A percentile compares a stretch with the other conserved stretches of the same genome.
Conservation (phyloP, 2,888 invertebrate genomes). For the Noctuana brunneofusca region DNA sequence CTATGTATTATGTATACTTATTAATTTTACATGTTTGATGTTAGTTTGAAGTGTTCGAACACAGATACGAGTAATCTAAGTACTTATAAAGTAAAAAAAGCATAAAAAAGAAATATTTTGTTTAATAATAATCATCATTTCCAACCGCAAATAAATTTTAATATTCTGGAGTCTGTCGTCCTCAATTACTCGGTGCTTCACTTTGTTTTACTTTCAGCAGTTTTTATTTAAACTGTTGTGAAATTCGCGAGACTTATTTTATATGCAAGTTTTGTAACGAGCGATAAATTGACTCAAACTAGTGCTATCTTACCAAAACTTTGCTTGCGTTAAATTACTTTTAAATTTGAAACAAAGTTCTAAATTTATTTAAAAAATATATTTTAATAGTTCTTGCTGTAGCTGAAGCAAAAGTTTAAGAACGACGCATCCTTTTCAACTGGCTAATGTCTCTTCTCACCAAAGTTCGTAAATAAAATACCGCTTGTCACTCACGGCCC, state of each 20-base stretch:
- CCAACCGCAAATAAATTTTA: neutral
- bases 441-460: no score
- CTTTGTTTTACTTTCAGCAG: neutral
- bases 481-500: no score
- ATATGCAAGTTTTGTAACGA: neutral
- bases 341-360: neutral
- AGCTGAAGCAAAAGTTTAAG: neutral
- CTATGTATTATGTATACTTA: no score
- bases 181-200: neutral
- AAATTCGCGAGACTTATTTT: neutral
- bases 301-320: neutral
- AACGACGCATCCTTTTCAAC: no score
- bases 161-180: neutral
- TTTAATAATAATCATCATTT: no score
- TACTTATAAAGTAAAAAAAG: no score
- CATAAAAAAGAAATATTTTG: no score
- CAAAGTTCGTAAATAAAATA: no score
- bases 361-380: neutral
- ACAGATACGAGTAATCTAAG: no score
- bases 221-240: constrained; percentile 6
- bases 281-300: neutral
- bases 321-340: neutral
- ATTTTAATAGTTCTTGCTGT: neutral
- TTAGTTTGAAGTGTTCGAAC: no score
- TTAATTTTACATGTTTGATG: no score